phyloP scores from a whole-genome alignment of 2,888 invertebrate genomes.

The Phengaris arion region DNA sequence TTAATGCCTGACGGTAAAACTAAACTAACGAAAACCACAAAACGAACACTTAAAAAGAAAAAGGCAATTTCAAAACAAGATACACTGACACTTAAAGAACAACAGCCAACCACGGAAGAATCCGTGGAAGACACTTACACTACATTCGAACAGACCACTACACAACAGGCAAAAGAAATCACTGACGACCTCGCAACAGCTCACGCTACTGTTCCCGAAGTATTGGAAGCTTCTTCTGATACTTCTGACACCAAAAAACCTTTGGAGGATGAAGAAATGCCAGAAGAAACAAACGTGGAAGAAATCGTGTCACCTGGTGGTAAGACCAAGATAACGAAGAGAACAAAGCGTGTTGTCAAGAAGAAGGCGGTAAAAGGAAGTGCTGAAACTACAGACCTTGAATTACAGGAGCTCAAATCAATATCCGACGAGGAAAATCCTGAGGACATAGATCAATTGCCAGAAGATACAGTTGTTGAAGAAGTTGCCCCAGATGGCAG shows the following conservation, averaged over 20 bases:
- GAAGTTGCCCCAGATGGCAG: not conserved
- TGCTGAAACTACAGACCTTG: constrained; percentile 37
- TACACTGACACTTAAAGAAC: too few species aligned
- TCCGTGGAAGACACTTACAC: constrained; percentile 41
- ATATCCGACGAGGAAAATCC: constrained; percentile 50
- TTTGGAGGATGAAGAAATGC: constrained; percentile 41
- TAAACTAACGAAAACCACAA: too few species aligned
- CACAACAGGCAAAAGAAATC: constrained; percentile 13
- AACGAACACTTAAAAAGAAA: too few species aligned
- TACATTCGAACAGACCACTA: constrained; percentile 42
- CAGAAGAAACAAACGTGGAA: constrained; percentile 48
- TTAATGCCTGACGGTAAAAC: too few species aligned
- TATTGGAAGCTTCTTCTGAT: constrained; percentile 30
- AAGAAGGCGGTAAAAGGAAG: constrained; percentile 48
- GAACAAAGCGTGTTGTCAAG: constrained; percentile 39
- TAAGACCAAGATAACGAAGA: constrained; percentile 44
- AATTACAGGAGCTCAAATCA: constrained; percentile 42
- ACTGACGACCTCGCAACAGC: constrained; percentile 12
- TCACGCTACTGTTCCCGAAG: not conserved
- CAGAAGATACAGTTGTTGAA: not conserved
- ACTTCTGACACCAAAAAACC: constrained; percentile 35
- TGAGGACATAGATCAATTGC: constrained; percentile 36
- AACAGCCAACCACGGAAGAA: not conserved
- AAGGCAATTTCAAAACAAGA: too few species aligned
- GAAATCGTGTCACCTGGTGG: constrained; percentile 49